Conservation (phyloP, 1,140 invertebrate genomes). For the Drosophila athabasca region DNA sequence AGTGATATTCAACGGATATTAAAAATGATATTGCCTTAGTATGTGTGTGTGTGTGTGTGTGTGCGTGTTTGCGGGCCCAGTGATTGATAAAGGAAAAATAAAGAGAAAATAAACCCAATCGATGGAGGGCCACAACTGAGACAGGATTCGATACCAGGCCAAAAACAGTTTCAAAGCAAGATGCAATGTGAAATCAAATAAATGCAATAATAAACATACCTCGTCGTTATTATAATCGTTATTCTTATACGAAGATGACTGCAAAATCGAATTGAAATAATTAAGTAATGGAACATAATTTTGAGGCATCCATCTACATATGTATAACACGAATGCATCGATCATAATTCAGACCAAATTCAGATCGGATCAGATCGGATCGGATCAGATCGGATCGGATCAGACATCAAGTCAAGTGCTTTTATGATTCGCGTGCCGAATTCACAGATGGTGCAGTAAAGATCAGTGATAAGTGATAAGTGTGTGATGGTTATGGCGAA, state of each 20-base stretch:
- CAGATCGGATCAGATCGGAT: background rate
- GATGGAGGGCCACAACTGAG: conserved; percentile 3
- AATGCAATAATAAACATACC: conserved; percentile 70
- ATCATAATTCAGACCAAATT: conserved; percentile 25
- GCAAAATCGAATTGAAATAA: conserved; percentile 70
- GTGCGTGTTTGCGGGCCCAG: conserved; percentile 3
- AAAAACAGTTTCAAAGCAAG: conserved; percentile 1
- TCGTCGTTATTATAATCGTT: conserved; percentile 73
- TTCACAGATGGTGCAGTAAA: conserved; percentile 3
- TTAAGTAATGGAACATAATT: conserved; percentile 60
- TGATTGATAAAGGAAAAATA: too few species aligned
- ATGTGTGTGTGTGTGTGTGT: conserved; percentile 14
- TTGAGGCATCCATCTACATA: conserved; percentile 23
- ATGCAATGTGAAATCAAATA: conserved; percentile 44
- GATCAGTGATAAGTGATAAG: background rate
- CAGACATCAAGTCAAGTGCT: conserved; percentile 14
- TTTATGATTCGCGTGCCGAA: background rate
- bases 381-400: background rate
- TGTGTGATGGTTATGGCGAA: conserved; percentile 1
- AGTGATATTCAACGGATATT: background rate
- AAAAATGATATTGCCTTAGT: conserved; percentile 12
- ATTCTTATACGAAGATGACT: conserved; percentile 78
- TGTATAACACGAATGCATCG: background rate
- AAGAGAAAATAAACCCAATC: conserved; percentile 5
- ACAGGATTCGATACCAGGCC: conserved; percentile 9